Conservation (phyloP, 1,140 invertebrate genomes). For the Formica selysi region DNA sequence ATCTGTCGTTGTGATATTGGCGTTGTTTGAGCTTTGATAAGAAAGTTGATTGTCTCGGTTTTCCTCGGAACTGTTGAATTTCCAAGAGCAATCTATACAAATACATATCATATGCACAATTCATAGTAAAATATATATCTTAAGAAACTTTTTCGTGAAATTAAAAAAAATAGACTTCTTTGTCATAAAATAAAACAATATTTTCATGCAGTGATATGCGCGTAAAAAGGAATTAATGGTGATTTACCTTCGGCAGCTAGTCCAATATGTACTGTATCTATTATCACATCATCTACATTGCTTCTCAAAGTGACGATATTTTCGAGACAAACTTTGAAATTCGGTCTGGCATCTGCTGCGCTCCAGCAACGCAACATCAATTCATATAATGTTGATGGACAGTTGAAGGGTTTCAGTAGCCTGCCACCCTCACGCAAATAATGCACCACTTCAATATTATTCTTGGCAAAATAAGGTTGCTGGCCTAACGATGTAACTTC, state of each 20-base stretch:
- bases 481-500: slow-evolving; percentile 98
- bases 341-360: slow-evolving; percentile 80
- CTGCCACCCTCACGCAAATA: slow-evolving; percentile 95
- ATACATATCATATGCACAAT: not conserved
- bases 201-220: slow-evolving; percentile 47
- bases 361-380: slow-evolving; percentile 84
- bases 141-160: not conserved
- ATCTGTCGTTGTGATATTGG: slow-evolving; percentile 68
- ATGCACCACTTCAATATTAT: slow-evolving; percentile 96
- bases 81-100: slow-evolving; percentile 83
- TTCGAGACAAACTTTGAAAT: slow-evolving; percentile 83
- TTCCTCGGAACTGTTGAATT: slow-evolving; percentile 82
- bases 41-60: slow-evolving; percentile 83
- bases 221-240: slow-evolving; percentile 10
- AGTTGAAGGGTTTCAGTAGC: slow-evolving; percentile 92
- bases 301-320: slow-evolving; percentile 81
- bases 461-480: slow-evolving; percentile 97
- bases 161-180: not conserved
- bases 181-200: not conserved
- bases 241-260: slow-evolving; percentile 81
- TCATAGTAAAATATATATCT: not conserved
- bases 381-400: slow-evolving; percentile 92
- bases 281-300: slow-evolving; percentile 82
- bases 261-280: slow-evolving; percentile 81
- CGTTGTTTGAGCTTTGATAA: slow-evolving; percentile 79